Conservation (phyloP, 1,140 invertebrate genomes). For the Drosophila sproati region DNA sequence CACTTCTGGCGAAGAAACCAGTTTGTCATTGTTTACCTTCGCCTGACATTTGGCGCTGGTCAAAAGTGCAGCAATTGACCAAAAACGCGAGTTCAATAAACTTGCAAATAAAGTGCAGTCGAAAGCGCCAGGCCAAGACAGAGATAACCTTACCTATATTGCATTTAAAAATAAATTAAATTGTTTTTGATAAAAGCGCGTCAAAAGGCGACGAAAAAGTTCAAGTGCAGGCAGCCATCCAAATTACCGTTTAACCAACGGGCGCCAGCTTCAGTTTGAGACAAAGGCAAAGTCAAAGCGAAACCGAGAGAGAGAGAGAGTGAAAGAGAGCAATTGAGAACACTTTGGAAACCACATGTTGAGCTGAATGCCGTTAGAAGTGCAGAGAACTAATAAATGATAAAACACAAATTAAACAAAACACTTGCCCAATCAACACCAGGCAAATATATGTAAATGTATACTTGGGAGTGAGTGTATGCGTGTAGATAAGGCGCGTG, state of each 20-base stretch:
- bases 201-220: conserved; percentile 17
- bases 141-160: conserved; percentile 46
- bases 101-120: conserved; percentile 12
- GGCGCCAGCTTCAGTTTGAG: not conserved
- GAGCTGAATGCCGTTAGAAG: conserved; percentile 33
- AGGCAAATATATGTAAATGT: not conserved
- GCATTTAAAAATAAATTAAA: conserved; percentile 35
- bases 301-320: conserved; percentile 17
- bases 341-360: conserved; percentile 68
- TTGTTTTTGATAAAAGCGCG: conserved; percentile 55
- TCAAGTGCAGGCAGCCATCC: conserved; percentile 64
- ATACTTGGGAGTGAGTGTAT: not conserved
- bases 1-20: conserved; percentile 57
- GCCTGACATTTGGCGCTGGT: conserved; percentile 37
- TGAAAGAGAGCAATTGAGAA: conserved; percentile 23
- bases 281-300: not conserved
- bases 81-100: conserved; percentile 70
- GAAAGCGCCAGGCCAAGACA: not conserved
- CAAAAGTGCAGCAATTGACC: conserved; percentile 61
- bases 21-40: conserved; percentile 46
- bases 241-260: conserved; percentile 64
- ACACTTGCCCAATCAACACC: conserved; percentile 39
- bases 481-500: conserved; percentile 61
- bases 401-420: conserved; percentile 42
- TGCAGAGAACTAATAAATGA: conserved; percentile 31